phyloP scores from a whole-genome alignment of 1,140 invertebrate species.

The Andricus grossulariae region DNA sequence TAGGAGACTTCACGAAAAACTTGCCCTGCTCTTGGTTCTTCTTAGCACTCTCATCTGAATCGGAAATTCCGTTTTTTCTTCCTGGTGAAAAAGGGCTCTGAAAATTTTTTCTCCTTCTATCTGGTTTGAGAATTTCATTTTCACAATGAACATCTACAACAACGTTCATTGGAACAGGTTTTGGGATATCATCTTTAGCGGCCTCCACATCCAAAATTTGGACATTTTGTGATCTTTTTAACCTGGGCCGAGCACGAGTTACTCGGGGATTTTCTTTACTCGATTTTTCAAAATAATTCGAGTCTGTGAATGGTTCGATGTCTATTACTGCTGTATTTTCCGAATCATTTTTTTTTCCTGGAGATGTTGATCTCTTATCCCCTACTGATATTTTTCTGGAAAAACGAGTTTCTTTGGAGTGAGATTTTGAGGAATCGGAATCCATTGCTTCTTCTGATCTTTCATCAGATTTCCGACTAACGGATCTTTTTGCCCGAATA shows the following conservation, averaged over 20 bases:
- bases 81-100: neutral
- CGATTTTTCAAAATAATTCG: neutral
- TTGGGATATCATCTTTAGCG: slow-evolving; percentile 42
- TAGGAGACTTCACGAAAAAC: neutral
- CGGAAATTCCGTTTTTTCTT: neutral
- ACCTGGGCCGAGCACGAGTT: neutral
- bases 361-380: neutral
- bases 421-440: neutral
- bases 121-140: slow-evolving; percentile 39
- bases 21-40: neutral
- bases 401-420: neutral
- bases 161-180: slow-evolving; percentile 57
- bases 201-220: slow-evolving; percentile 38
- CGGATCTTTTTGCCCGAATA: slow-evolving; percentile 6
- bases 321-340: neutral
- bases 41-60: neutral
- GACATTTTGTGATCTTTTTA: slow-evolving; percentile 33
- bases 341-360: neutral
- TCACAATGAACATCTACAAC: slow-evolving; percentile 66
- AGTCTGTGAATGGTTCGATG: neutral
- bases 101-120: neutral
- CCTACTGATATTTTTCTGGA: neutral
- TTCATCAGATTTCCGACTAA: slow-evolving; percentile 14
- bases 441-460: neutral
- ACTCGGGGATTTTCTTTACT: neutral